Base-by-base conservation (phyloP, 2,113 vertebrate species). In the Phaetusa simplex region DNA sequence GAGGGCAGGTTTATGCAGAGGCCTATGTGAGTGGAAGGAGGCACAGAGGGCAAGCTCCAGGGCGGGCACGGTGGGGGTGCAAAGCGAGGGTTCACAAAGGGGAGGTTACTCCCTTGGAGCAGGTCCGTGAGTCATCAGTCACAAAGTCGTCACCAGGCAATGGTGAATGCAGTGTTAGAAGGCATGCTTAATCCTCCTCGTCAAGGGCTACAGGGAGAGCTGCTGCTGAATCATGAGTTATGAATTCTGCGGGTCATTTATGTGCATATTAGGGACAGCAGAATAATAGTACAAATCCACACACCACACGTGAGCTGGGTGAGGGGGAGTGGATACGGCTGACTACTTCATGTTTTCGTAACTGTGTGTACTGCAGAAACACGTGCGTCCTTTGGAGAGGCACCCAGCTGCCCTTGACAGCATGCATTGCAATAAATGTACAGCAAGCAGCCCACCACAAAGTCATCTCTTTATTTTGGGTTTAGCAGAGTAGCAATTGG, bases 211-310 rank as follows among this genome's bases (percentile, higher is more conserved):
- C 18, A n/a, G 43, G 50, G 36, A 76, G 34, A 74, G 20, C 47
- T 86, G 38, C 88, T 93, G 62, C 84, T 90, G 79, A 42, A 15
- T 27, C 42, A n/a, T 0, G 7, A 77, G 30, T 85, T 73, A 40
- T 0, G 0, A 77, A 52, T 53, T 64, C 34, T 59, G 42, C 0
- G 1, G 36, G 49, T 74, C 19, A 9, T 82, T 80, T 79, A 38
- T 34, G 61, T 86, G 43, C 19, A 0, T 59, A 4, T 53, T 47
- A 40, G 50, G 53, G 61, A 13, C 66, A 76, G 47, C 30, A 61
- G 61, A 66, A 69, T 38, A 70, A 8, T 4, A 72, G 34, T 38
- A 70, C 17, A 69, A 86, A n/a, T 22, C 22, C 73, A 66, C 29
- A 27, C 11, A 50, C 38, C 43, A 38, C 8, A 1, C 0, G 4